Evolutionary conservation across 2,113 vertebrate species (phyloP), one percentile per base, ranked within the genome.

Genomic region (Gulo gulo): DNA sequence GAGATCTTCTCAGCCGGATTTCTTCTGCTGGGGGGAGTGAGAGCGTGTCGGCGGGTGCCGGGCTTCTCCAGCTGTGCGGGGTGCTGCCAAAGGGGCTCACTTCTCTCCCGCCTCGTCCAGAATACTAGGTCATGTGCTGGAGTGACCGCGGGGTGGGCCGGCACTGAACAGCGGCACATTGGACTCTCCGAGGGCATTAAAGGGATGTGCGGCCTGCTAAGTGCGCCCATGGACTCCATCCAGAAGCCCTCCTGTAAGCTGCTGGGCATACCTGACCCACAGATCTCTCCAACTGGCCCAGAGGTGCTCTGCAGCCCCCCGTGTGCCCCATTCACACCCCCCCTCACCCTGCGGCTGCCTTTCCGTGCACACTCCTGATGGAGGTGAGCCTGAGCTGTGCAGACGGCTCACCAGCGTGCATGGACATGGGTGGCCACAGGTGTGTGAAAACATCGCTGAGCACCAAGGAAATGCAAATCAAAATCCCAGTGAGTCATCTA

Each of bases 391-490:
- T 63, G 42, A 83, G 36, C 36, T 65, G 39, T 36, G 57, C 78
- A 67, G 67, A 39, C 59, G 85, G 24, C 47, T 93, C 47, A 47
- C 14, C 36, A 83, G 31, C 47, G 5, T 34, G 84, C 47, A 36
- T 7, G 76, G 84, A 83, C 23, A 67, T 8, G 55, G 57, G 65
- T 57, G 57, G 36, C 67, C 24, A 67, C 16, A 50, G 50, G 47
- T 59, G 57, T n/a, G 39, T 47, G 31, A 78, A 65, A 88, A 76
- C 39, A 47, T 83, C 31, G 2, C 45, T 74, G 36, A 52, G 63
- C 85, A 71, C 31, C 65, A 26, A 78, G 39, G 61, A 89, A 50
- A 82, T 74, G 87, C 52, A 88, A 81, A 55, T 92, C 84, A 93
- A 83, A 91, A 26, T 7, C 78, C 83, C 24, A 24, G 24, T n/a